These are phyloP conservation scores for Gavia stellata DNA, from an alignment of 2,113 vertebrate genomes.

Conservation along the genomic window DNA sequence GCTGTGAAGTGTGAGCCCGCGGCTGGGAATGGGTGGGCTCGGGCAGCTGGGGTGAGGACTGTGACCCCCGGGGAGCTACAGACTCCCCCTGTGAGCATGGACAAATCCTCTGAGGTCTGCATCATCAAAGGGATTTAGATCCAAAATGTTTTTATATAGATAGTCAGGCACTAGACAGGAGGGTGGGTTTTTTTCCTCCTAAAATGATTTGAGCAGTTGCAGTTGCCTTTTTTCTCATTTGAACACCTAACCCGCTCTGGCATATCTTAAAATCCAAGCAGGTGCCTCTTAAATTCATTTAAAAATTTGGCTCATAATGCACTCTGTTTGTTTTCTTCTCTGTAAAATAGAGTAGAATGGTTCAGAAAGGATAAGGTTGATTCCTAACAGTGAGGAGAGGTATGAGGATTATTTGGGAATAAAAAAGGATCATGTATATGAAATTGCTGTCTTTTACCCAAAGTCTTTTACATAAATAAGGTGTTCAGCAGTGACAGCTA, in stretches of 20 bases:
- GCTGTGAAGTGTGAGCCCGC: not conserved
- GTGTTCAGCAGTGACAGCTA: not conserved
- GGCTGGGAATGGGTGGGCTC: not conserved
- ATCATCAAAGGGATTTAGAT: not conserved
- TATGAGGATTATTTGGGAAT: not conserved
- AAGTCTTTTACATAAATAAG: not conserved
- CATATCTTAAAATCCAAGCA: not conserved
- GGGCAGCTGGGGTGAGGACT: not conserved
- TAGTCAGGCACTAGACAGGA: not conserved
- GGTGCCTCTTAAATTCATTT: not conserved
- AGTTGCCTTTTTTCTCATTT: not conserved
- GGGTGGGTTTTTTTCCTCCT: not conserved
- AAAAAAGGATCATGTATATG: not conserved
- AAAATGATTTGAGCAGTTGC: not conserved
- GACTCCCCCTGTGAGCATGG: not conserved
- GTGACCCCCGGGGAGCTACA: not conserved
- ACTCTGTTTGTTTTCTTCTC: not conserved
- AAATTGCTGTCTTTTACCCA: not conserved
- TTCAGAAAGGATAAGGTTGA: not conserved
- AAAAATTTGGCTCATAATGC: not conserved
- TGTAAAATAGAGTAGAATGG: not conserved
- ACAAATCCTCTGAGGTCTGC: not conserved
- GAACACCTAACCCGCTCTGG: not conserved
- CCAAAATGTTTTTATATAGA: not conserved
- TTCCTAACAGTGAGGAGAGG: not conserved